A percentile compares a stretch with the other conserved stretches of the same genome.
Conservation (phyloP, 2,888 invertebrate species). For the Rambutsinella grinnellia region DNA sequence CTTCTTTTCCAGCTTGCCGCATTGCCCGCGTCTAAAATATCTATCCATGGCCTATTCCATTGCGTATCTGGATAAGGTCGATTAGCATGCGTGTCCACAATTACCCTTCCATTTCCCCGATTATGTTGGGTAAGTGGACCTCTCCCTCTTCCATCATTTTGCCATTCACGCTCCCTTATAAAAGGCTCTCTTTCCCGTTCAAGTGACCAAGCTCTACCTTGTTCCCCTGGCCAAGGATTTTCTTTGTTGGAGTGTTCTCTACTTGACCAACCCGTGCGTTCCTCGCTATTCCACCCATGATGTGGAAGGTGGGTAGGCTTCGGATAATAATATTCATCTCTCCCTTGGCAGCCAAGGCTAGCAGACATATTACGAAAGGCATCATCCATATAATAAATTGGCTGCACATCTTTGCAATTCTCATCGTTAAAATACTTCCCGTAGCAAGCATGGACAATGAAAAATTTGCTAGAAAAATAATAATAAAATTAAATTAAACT, state of each 20-base stretch:
- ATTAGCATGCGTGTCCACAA: conserved; percentile 12
- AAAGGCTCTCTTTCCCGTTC: conserved; percentile 3
- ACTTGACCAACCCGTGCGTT: conserved; percentile 17
- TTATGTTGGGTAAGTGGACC: too few species aligned
- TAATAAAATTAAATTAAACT: too few species aligned
- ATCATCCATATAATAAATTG: conserved; percentile 53
- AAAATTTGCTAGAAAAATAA: conserved; percentile 51
- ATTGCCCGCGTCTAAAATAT: conserved; percentile 8
- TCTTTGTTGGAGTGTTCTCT: conserved; percentile 30
- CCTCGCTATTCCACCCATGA: background rate
- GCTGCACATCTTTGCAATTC: conserved; percentile 45
- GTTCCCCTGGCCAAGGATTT: conserved; percentile 37
- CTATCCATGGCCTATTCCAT: conserved; percentile 25
- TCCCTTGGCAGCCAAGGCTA: conserved; percentile 29
- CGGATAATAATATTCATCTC: background rate
- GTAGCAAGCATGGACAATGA: conserved; percentile 51
- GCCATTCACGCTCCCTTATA: background rate
- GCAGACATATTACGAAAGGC: conserved; percentile 44
- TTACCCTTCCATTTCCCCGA: background rate
- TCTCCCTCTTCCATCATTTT: background rate
- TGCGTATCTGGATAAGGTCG: conserved; percentile 11
- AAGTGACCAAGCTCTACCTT: conserved; percentile 20
- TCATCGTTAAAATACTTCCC: conserved; percentile 48
- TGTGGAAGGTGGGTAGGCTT: background rate
- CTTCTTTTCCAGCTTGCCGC: background rate